phyloP scores from a whole-genome alignment of 2,113 vertebrate species.

The Macrotus californicus region DNA sequence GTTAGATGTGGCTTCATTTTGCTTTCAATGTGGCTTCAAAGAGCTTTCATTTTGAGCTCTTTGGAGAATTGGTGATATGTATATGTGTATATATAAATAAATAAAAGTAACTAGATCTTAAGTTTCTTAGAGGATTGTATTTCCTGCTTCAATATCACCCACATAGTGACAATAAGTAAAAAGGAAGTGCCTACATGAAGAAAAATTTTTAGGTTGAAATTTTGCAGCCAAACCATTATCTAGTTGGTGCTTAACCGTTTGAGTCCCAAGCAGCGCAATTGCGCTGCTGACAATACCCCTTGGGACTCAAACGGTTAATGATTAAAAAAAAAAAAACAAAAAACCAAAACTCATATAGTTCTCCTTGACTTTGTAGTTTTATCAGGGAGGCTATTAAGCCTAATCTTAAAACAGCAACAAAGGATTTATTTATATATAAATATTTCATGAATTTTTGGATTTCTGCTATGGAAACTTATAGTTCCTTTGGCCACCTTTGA shows the following conservation, averaged over 20 bases:
- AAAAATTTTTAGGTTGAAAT: not conserved
- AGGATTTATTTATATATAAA: not conserved
- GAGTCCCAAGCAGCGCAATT: too few species aligned
- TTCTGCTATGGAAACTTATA: not conserved
- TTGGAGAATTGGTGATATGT: slow-evolving; percentile 69
- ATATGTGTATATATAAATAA: not conserved
- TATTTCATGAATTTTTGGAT: not conserved
- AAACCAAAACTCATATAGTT: not conserved
- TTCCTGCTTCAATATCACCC: not conserved
- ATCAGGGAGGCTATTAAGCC: not conserved
- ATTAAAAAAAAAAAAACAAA: not conserved
- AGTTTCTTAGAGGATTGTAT: not conserved
- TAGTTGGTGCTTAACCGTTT: not conserved
- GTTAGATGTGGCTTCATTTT: slow-evolving; percentile 13
- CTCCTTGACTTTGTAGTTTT: not conserved
- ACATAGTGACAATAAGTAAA: not conserved
- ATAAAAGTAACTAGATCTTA: not conserved
- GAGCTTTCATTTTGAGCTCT: slow-evolving; percentile 72
- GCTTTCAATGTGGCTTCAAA: too few species aligned
- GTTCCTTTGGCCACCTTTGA: not conserved
- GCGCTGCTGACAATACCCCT: too few species aligned
- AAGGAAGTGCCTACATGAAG: not conserved
- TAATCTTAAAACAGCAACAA: not conserved
- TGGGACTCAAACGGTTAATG: too few species aligned
- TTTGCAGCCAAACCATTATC: not conserved